Conservation (phyloP, 2,797 vertebrate genomes). For the Acomys russatus region DNA sequence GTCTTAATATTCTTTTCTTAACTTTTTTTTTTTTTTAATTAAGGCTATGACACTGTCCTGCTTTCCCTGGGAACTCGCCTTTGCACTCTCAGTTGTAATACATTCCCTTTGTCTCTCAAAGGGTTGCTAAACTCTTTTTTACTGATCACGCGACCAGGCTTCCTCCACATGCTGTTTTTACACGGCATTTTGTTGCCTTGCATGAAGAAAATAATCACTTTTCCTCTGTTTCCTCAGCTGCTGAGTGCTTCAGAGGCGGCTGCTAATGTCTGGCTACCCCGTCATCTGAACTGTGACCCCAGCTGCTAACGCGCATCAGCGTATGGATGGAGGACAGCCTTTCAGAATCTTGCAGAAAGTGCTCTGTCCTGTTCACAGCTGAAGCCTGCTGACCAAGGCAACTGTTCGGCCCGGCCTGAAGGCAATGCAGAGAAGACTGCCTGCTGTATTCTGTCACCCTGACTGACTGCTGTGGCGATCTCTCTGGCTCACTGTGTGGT, state of each 20-base stretch:
- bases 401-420: neutral
- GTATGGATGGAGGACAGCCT: neutral
- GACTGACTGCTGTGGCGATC: neutral
- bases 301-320: neutral
- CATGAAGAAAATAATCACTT: neutral
- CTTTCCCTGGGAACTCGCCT: neutral
- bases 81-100: neutral
- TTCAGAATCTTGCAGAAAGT: neutral
- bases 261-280: neutral
- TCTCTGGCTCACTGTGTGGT: neutral
- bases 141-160: neutral
- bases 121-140: neutral
- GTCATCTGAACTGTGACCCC: neutral
- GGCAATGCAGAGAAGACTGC: neutral
- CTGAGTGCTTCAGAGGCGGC: neutral
- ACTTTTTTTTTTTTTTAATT: neutral
- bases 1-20: neutral
- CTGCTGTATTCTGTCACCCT: neutral
- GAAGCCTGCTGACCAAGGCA: neutral
- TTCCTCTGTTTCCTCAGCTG: neutral
- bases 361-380: neutral
- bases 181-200: neutral
- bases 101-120: neutral
- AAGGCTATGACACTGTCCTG: neutral
- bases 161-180: neutral